Evolutionary conservation across 2,113 vertebrate genomes (phyloP), one percentile per base, ranked within the genome.

Genomic region (Leucosticte australis): DNA sequence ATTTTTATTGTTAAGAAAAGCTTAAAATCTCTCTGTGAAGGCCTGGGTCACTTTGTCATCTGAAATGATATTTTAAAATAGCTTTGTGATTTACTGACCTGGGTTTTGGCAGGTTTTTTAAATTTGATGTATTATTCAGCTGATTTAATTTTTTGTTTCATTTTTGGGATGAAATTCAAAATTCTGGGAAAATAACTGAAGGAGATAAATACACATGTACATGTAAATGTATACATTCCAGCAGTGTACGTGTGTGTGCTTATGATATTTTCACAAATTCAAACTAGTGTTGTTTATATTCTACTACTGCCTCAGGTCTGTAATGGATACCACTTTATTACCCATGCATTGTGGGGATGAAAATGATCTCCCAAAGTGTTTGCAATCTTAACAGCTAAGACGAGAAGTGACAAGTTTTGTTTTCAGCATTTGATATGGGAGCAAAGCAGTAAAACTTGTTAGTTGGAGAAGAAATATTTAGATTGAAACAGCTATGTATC

Each of bases 121-220:
- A 53, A 64, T 69, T 88, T 95, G 28, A 92, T 11, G 3, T 78
- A 52, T 91, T 89, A 87, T 44, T 67, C 50, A 74, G 47, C 53
- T 53, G 3, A 5, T 82, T 83, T 94, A 64, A 87, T 65, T 73
- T 71, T 96, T 94, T 83, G n/a, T 62, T 96, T 96, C 6, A 18
- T 41, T 76, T 86, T 89, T 13, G 31, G 44, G 50, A 30, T 83
- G 21, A 88, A 79, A 47, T 90, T 74, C 56, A 47, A 86, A 90
- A 91, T 94, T 82, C n/a, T 84, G 77, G 69, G 71, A 24, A 70
- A 83, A 23, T n/a, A 83, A 56, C 10, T 81, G 27, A 62, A 77
- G n/a, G 4, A 76, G 24, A 31, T 37, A 50, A 14, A 87, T 35
- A 7, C 71, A 6, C 44, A 1, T 33, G 5, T 35, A 15, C 52